Evolutionary conservation across 2,797 vertebrate genomes (phyloP).

Genomic region (Oophaga sylvatica): DNA sequence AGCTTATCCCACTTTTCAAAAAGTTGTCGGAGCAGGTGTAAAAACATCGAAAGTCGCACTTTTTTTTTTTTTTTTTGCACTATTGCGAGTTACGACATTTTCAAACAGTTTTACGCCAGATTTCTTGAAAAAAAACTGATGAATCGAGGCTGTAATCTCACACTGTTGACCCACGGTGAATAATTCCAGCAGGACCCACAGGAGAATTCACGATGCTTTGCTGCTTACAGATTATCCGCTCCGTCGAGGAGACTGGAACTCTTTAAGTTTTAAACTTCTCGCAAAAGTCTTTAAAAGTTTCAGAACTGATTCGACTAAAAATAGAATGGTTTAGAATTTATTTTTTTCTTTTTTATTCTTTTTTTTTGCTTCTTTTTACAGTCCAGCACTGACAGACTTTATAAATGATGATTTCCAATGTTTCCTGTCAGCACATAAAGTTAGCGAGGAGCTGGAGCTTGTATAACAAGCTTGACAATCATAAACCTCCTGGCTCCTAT

Average conservation of each 20-base stretch:
- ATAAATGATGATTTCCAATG: constrained; percentile 40
- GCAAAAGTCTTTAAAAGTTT: constrained; percentile 15
- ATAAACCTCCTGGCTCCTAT: constrained; percentile 30
- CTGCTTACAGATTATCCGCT: background rate
- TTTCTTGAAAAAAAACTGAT: too few relatives aligned
- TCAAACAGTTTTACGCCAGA: too few relatives aligned
- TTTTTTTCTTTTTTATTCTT: background rate
- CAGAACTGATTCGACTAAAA: background rate
- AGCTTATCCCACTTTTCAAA: too few relatives aligned
- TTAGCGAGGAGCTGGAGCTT: constrained; percentile 37
- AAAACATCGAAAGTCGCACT: too few relatives aligned
- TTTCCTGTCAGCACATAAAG: constrained; percentile 47
- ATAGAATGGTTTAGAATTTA: background rate
- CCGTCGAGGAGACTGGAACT: background rate
- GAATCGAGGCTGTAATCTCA: background rate
- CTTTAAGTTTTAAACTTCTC: constrained; percentile 17
- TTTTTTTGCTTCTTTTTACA: background rate
- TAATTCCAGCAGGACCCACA: background rate
- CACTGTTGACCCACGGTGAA: background rate
- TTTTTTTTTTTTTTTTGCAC: too few relatives aligned
- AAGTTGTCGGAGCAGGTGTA: too few relatives aligned
- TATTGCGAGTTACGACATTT: too few relatives aligned
- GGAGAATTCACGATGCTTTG: background rate
- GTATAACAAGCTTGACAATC: constrained; percentile 49
- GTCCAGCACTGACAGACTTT: constrained; percentile 25